Evolutionary conservation across 2,113 vertebrate species (phyloP), one percentile per base, ranked within the genome.

Genomic region (Tautogolabrus adspersus): DNA sequence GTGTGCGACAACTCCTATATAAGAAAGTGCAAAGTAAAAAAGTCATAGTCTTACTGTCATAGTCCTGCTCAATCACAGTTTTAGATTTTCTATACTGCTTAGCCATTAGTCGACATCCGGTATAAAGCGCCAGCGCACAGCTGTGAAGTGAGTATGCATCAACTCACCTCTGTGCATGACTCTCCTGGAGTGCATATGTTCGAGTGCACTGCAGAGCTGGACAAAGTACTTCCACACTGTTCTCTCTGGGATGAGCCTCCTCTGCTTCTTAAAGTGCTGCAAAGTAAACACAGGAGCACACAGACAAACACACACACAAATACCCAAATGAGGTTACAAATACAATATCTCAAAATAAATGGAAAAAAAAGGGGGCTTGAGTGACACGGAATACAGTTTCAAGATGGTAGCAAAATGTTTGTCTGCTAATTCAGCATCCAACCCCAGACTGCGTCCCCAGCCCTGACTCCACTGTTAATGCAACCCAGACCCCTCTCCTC

Each of bases 171-270:
- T 94, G 70, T 99, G 98, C 98, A 99, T 99, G 91, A 99, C 97
- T 77, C 97, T 96, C 30, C 98, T 95, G 68, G 98, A 99, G 88
- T 99, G 98, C 98, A 99, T 99, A 58, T 99, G 98, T 80, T 99
- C 97, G 90, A 99, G 88, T 0, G 98, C 98, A 59, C 98, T 98
- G 95, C 98, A 99, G 59, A 99, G 96, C 90, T 99, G 98, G 81
- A 99, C 97, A 85, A 99, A 99, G 91, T 99, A 99, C 87, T 98
- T 99, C 97, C 98, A 99, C 71, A 99, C 97, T 0, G 98, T 98
- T 90, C 96, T 96, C 91, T 99, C 98, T 18, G 98, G 97, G 86
- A 99, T 99, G 82, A 99, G 92, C 79, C 98, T 94, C 94, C 96
- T 97, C 86, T 98, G 97, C 82, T 98, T 99, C 95, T 99, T 99